These are phyloP conservation scores for Aegotheles bennettii DNA, from an alignment of 2,113 vertebrate species.

Conservation along the genomic window DNA sequence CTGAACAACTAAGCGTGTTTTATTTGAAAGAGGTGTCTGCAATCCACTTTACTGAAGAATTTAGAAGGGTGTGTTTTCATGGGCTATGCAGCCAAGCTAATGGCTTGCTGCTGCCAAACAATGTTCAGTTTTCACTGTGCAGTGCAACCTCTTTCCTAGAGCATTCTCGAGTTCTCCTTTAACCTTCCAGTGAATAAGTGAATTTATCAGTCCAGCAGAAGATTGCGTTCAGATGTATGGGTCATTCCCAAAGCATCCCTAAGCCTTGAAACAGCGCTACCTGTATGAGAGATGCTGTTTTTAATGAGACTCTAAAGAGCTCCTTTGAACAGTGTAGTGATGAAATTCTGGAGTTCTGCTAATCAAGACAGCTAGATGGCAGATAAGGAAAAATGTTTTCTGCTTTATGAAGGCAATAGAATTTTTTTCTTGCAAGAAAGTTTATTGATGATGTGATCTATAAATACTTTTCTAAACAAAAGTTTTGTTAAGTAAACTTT, in stretches of 20 bases:
- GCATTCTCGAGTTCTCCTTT: neutral
- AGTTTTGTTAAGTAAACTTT: neutral
- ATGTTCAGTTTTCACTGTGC: neutral
- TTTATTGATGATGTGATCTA: neutral
- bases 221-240: neutral
- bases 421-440: neutral
- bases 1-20: neutral
- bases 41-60: neutral
- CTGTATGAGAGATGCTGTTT: neutral
- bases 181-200: neutral
- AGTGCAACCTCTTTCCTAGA: neutral
- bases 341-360: neutral
- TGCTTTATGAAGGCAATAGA: neutral
- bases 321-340: neutral
- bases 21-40: neutral
- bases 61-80: neutral
- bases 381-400: neutral
- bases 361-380: neutral
- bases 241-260: neutral
- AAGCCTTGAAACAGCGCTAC: neutral
- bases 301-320: neutral
- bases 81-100: neutral
- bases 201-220: neutral
- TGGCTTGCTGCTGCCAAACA: neutral
- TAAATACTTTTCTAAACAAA: neutral